These are phyloP conservation scores for Ranitomeya imitator DNA, from an alignment of 2,113 vertebrate species.

Conservation along the genomic window DNA sequence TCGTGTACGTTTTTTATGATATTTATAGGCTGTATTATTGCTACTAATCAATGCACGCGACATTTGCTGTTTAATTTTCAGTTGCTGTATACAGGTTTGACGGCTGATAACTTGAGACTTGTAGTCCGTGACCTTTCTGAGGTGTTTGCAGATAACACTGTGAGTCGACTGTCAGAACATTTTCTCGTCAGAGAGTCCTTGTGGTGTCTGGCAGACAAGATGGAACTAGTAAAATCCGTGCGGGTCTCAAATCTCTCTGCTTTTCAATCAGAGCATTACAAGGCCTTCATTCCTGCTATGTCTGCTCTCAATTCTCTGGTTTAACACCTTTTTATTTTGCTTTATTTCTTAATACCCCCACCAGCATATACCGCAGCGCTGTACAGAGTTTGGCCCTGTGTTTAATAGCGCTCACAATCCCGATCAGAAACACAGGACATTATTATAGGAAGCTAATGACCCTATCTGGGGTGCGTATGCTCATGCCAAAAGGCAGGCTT, in stretches of 20 bases:
- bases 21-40: no score
- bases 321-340: not conserved
- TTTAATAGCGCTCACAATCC: no score
- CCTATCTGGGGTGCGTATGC: no score
- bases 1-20: no score
- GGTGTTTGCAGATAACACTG: constrained; percentile 36
- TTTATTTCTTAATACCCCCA: not conserved
- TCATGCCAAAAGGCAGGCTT: no score
- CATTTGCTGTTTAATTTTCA: not conserved
- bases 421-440: no score
- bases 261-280: constrained; percentile 32
- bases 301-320: not conserved
- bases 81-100: constrained; percentile 14
- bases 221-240: constrained; percentile 16
- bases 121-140: not conserved
- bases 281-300: not conserved
- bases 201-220: constrained; percentile 47
- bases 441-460: no score
- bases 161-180: constrained; percentile 14
- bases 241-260: not conserved
- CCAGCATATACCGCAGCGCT: no score
- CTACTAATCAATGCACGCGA: no score
- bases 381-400: no score
- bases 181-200: constrained; percentile 15
- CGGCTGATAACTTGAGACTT: not conserved